These are phyloP conservation scores for Hoplostethus mediterraneus DNA, from an alignment of 2,797 vertebrate genomes.

Conservation along the genomic window DNA sequence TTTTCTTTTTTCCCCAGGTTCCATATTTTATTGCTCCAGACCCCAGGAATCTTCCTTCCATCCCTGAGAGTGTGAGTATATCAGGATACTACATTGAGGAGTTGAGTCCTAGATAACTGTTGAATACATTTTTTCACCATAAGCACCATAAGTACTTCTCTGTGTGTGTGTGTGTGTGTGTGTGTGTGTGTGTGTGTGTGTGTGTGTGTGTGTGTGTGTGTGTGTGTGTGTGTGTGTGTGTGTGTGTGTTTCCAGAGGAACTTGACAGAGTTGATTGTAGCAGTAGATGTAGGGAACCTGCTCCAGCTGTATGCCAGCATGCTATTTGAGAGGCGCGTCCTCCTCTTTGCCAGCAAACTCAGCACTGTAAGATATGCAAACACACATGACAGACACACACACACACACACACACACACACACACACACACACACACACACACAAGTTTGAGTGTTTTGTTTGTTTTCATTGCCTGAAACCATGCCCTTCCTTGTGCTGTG, in stretches of 20 bases:
- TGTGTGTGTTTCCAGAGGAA: slow-evolving; percentile 85
- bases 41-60: slow-evolving; percentile 87
- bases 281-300: slow-evolving; percentile 89
- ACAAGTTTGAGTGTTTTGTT: background rate
- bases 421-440: background rate
- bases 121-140: background rate
- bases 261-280: slow-evolving; percentile 92
- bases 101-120: background rate
- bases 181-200: slow-evolving; percentile 14
- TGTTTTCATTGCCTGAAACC: slow-evolving; percentile 8
- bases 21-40: slow-evolving; percentile 91
- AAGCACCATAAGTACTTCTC: background rate
- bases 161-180: slow-evolving; percentile 18
- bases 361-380: slow-evolving; percentile 87
- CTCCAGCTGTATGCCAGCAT: slow-evolving; percentile 92
- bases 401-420: background rate
- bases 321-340: slow-evolving; percentile 90
- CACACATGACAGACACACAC: slow-evolving; percentile 2
- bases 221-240: slow-evolving; percentile 23
- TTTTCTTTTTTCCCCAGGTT: slow-evolving; percentile 72
- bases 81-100: background rate
- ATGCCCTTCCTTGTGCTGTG: slow-evolving; percentile 45
- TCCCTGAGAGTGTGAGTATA: slow-evolving; percentile 92
- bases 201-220: slow-evolving; percentile 19
- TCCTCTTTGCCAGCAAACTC: slow-evolving; percentile 90